Conservation (phyloP, 2,888 invertebrate genomes). For the Habrosyne pyritoides region DNA sequence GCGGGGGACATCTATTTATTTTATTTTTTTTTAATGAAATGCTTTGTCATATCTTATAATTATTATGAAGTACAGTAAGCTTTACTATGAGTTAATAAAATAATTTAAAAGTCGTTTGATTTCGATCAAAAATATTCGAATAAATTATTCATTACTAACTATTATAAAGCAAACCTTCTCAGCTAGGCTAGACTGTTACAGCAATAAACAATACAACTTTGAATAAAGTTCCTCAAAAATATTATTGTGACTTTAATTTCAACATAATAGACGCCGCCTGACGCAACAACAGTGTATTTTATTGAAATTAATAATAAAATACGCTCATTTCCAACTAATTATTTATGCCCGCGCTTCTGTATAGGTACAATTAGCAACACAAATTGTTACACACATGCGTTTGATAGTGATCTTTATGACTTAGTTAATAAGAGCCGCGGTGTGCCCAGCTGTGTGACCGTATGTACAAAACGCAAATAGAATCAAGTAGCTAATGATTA, state of each 20-base stretch:
- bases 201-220: too few species aligned
- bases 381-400: conserved; percentile 6
- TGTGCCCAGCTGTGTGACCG: conserved; percentile 15
- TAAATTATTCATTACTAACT: too few species aligned
- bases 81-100: too few species aligned
- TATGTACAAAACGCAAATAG: conserved; percentile 48
- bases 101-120: too few species aligned
- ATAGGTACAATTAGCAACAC: conserved; percentile 11
- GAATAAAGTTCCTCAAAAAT: too few species aligned
- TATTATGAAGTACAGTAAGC: too few species aligned
- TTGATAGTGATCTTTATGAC: conserved; percentile 4
- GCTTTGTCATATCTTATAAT: too few species aligned
- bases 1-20: too few species aligned
- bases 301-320: conserved; percentile 8
- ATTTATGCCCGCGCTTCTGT: conserved; percentile 27
- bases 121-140: too few species aligned
- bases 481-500: conserved; percentile 68
- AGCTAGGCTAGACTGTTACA: too few species aligned
- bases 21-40: too few species aligned
- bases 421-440: not conserved
- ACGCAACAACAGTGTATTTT: not conserved
- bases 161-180: too few species aligned
- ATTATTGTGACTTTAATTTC: not conserved
- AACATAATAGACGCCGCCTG: not conserved
- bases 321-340: conserved; percentile 24